A percentile compares a stretch with the other conserved stretches of the same genome.
These are phyloP conservation scores for Marasmarcha lunaedactyla DNA, from an alignment of 2,888 invertebrate genomes.

Conservation along the genomic window DNA sequence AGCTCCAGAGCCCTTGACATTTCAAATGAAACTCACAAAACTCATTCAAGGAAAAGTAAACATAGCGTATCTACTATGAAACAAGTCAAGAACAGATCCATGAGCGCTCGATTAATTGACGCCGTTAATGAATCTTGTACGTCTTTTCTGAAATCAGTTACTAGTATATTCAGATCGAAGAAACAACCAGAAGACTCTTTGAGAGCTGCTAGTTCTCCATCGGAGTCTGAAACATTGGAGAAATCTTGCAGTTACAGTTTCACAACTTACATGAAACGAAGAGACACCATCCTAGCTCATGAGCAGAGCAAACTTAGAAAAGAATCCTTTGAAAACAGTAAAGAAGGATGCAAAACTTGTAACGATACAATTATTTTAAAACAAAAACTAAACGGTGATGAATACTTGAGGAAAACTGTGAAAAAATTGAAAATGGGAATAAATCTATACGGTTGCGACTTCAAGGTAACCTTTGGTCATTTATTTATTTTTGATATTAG, in stretches of 20 bases:
- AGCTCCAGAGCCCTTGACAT: slow-evolving; percentile 35
- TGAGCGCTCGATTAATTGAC: slow-evolving; percentile 35
- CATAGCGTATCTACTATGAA: slow-evolving; percentile 12
- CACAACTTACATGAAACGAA: slow-evolving; percentile 40
- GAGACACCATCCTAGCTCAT: slow-evolving; percentile 26
- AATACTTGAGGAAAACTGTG: slow-evolving; percentile 34
- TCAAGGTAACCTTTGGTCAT: slow-evolving; percentile 32
- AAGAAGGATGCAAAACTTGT: slow-evolving; percentile 35
- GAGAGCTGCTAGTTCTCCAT: slow-evolving; percentile 6
- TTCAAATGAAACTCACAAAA: slow-evolving; percentile 48
- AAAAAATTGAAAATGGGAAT: slow-evolving; percentile 54
- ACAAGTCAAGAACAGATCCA: slow-evolving; percentile 23
- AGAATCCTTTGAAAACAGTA: not conserved
- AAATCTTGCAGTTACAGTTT: slow-evolving; percentile 34
- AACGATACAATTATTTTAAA: slow-evolving; percentile 35
- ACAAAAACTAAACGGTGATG: slow-evolving; percentile 33
- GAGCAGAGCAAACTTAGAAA: slow-evolving; percentile 8
- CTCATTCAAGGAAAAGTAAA: slow-evolving; percentile 12
- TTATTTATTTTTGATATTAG: too few relatives aligned
- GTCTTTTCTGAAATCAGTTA: slow-evolving; percentile 39
- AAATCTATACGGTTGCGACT: slow-evolving; percentile 56
- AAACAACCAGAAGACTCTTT: slow-evolving; percentile 7
- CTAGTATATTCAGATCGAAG: slow-evolving; percentile 36
- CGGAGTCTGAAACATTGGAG: slow-evolving; percentile 7
- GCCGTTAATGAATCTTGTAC: slow-evolving; percentile 48